Evolutionary conservation across 2,797 vertebrate species (phyloP).

Genomic region (Crax fasciolata): DNA sequence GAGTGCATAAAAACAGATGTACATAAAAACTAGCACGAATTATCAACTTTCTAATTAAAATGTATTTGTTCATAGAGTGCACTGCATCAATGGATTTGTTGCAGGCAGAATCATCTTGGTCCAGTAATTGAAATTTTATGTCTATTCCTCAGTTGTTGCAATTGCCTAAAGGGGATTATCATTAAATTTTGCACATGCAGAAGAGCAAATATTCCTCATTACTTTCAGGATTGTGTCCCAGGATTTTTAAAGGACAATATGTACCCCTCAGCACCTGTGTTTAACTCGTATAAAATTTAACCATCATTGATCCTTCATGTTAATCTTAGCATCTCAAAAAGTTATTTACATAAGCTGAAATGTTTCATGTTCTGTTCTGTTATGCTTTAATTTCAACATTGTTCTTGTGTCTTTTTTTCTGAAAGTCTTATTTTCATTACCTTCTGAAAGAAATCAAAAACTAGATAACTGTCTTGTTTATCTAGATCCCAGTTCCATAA

Average conservation of each 20-base stretch:
- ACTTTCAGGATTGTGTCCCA: neutral
- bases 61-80: neutral
- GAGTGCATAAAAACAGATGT: neutral
- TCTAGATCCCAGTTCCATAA: neutral
- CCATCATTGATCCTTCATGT: fast-evolving
- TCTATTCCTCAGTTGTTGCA: neutral
- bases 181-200: neutral
- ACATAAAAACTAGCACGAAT: neutral
- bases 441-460: neutral
- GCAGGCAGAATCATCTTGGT: neutral
- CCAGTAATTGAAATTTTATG: neutral
- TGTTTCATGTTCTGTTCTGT: neutral
- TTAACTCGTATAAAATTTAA: neutral
- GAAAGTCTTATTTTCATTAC: neutral
- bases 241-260: neutral
- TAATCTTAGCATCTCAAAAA: neutral
- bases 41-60: slow-evolving; percentile 12
- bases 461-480: neutral
- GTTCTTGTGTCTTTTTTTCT: neutral
- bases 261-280: neutral
- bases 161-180: neutral
- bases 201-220: neutral
- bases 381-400: neutral
- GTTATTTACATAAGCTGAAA: neutral
- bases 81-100: neutral